Conservation (phyloP, 2,797 vertebrate genomes). For the Florisuga fusca region DNA sequence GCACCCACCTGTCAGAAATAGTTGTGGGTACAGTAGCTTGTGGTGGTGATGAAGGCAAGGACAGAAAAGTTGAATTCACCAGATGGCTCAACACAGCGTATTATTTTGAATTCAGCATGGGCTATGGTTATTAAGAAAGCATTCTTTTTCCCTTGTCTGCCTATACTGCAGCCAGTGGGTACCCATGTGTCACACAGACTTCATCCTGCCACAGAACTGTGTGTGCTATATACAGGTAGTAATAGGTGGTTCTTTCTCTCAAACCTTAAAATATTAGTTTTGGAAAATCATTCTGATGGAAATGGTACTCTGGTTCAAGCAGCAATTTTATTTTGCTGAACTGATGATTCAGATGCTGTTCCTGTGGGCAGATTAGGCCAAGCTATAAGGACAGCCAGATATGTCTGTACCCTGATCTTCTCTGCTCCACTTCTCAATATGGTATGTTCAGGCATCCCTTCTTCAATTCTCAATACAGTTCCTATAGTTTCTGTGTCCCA, state of each 20-base stretch:
- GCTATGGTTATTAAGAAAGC: neutral
- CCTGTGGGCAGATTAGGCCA: neutral
- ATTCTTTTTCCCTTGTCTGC: neutral
- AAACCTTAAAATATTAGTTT: neutral
- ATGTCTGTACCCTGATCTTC: neutral
- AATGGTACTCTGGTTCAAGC: neutral
- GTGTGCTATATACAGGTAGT: accelerated
- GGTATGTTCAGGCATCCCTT: neutral
- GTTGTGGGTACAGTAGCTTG: neutral
- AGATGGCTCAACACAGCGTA: neutral
- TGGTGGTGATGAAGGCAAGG: neutral
- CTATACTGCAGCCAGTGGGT: neutral
- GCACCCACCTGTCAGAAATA: neutral
- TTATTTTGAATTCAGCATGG: neutral
- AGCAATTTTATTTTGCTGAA: neutral
- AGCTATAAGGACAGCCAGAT: neutral
- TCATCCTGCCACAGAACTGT: accelerated
- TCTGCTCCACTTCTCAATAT: neutral
- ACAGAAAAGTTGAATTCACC: neutral
- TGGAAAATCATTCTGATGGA: neutral
- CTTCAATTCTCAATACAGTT: neutral
- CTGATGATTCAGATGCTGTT: neutral
- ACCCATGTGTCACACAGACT: neutral
- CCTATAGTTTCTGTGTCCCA: neutral
- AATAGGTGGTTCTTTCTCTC: neutral